Percentiles rank a stretch among this genome's conserved stretches.
Conservation (phyloP, 2,113 vertebrate genomes). For the Cephalopholis sonnerati region DNA sequence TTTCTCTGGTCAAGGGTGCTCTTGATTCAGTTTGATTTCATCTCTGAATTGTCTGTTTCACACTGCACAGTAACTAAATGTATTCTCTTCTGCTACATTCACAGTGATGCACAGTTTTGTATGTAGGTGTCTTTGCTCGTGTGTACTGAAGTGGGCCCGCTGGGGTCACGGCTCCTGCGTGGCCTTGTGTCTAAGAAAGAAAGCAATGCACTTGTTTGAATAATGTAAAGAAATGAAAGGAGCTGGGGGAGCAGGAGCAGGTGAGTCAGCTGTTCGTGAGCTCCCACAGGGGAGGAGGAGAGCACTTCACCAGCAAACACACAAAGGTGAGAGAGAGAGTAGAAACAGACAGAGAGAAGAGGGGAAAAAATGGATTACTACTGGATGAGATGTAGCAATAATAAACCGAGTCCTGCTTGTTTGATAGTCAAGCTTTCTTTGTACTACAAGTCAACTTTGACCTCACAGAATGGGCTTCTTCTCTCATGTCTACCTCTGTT, state of each 20-base stretch:
- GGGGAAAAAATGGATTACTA: constrained; percentile 25
- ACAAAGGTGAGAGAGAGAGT: constrained; percentile 4
- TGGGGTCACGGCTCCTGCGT: constrained; percentile 50
- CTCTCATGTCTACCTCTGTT: neutral
- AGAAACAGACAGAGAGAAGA: constrained; percentile 2
- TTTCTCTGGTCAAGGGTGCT: neutral
- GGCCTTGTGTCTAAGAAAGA: constrained; percentile 56
- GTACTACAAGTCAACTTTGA: neutral
- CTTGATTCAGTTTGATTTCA: constrained; percentile 1
- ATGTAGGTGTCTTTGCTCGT: constrained; percentile 43
- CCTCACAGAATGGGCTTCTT: neutral
- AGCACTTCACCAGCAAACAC: constrained; percentile 52
- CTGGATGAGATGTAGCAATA: constrained; percentile 9
- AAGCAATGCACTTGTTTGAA: constrained; percentile 62
- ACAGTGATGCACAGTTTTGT: constrained; percentile 8
- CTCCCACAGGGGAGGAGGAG: constrained; percentile 66
- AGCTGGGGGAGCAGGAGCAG: constrained; percentile 21
- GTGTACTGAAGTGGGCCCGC: constrained; percentile 39
- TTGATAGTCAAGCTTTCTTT: neutral
- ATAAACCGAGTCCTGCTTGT: constrained; percentile 30
- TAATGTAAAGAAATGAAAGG: constrained; percentile 65
- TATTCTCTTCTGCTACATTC: neutral
- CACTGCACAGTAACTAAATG: neutral
- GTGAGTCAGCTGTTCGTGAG: constrained; percentile 73
- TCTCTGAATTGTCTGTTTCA: neutral